Evolutionary conservation across 1,140 invertebrate genomes (phyloP).

Genomic region (Harlomillsia oculata): DNA sequence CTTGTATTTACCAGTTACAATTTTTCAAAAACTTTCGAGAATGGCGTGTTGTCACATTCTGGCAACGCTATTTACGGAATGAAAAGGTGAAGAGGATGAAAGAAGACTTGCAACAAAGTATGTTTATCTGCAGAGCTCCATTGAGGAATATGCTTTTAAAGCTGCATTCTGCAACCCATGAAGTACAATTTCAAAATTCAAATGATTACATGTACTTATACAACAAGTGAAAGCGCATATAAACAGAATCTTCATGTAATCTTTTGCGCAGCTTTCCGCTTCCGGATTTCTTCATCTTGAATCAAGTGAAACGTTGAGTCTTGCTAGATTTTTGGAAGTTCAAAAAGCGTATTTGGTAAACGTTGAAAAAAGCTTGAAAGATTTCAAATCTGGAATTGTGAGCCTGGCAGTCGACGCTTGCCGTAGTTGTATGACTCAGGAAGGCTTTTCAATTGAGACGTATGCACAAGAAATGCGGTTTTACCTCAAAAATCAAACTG

Average conservation of each 20-base stretch:
- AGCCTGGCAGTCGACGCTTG: conserved; percentile 59
- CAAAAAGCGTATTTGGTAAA: not conserved
- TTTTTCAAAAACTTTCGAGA: conserved; percentile 60
- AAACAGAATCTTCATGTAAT: conserved; percentile 24
- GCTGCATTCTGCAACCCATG: too few species aligned
- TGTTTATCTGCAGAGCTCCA: conserved; percentile 63
- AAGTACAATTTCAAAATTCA: too few species aligned
- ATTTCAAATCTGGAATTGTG: conserved; percentile 51
- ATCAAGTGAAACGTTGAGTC: not conserved
- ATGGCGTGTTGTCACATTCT: conserved; percentile 74
- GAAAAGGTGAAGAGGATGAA: conserved; percentile 54
- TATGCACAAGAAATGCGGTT: conserved; percentile 39
- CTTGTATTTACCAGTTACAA: conserved; percentile 48
- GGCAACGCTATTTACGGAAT: conserved; percentile 62
- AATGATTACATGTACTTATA: too few species aligned
- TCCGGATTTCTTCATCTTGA: conserved; percentile 35
- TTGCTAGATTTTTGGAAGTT: not conserved
- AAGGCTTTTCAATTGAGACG: conserved; percentile 61
- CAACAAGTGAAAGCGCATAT: conserved; percentile 57
- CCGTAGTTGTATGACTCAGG: conserved; percentile 56
- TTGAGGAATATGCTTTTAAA: conserved; percentile 57
- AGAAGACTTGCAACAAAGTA: conserved; percentile 51
- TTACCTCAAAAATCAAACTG: conserved; percentile 39
- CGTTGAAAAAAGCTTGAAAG: conserved; percentile 28
- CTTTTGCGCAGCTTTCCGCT: conserved; percentile 8